phyloP scores from a whole-genome alignment of 35 echinoderm and acorn worm genomes.

The Anneissia japonica region DNA sequence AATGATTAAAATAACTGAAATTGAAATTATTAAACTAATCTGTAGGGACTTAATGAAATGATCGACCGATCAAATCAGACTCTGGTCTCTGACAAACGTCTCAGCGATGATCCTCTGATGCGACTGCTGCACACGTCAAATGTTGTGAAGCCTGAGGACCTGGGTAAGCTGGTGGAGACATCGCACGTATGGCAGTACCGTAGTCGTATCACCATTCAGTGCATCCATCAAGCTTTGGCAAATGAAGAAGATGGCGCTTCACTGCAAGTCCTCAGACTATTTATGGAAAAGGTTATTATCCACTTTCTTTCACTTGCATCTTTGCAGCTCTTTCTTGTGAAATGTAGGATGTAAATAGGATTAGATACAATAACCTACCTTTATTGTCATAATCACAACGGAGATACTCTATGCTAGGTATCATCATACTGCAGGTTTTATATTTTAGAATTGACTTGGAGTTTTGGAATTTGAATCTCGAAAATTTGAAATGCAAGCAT shows the following conservation, averaged over 20 bases:
- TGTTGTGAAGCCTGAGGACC: background rate
- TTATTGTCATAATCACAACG: no score
- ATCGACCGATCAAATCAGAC: background rate
- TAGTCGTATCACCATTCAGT: slow-evolving; percentile 9
- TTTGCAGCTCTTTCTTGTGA: no score
- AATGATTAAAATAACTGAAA: no score
- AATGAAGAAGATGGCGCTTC: background rate
- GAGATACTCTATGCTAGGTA: no score
- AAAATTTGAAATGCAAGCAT: no score
- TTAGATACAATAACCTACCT: no score
- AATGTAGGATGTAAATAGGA: no score
- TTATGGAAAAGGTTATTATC: slow-evolving; percentile 10
- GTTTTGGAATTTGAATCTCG: no score
- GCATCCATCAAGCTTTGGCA: slow-evolving; percentile 7
- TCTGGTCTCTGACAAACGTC: slow-evolving; percentile 4
- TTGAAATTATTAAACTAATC: no score
- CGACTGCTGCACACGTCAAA: background rate
- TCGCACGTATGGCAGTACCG: slow-evolving; percentile 24
- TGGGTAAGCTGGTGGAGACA: background rate
- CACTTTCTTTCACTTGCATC: no score
- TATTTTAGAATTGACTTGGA: no score
- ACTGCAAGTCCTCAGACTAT: background rate
- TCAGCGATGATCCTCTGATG: slow-evolving; percentile 19
- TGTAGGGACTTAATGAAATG: background rate
- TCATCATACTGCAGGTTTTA: no score